Conservation (phyloP, 2,113 vertebrate genomes). For the Callionymus lyra region DNA sequence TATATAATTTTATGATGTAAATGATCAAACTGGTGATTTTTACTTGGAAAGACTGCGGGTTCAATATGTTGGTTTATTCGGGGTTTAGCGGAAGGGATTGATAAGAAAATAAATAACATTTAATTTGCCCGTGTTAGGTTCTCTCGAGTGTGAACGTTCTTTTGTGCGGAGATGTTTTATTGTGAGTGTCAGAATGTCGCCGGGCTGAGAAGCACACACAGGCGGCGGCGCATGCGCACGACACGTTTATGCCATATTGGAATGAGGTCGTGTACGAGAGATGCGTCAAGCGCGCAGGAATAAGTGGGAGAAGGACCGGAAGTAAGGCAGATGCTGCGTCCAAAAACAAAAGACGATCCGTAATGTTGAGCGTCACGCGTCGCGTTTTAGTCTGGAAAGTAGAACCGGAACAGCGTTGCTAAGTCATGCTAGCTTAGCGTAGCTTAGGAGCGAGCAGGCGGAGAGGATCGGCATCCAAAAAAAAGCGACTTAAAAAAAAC, state of each 20-base stretch:
- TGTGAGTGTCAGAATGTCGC: slow-evolving; percentile 54
- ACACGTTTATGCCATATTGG: slow-evolving; percentile 85
- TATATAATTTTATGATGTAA: too few species aligned
- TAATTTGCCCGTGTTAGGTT: not conserved
- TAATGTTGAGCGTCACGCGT: not conserved
- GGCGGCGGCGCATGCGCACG: slow-evolving; percentile 77
- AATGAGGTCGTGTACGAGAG: slow-evolving; percentile 81
- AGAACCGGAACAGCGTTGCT: not conserved
- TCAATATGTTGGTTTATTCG: too few species aligned
- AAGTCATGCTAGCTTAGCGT: not conserved
- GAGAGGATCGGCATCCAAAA: slow-evolving; percentile 72
- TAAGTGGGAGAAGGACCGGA: slow-evolving; percentile 5
- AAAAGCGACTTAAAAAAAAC: slow-evolving; percentile 76
- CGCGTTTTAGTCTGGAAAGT: slow-evolving; percentile 36
- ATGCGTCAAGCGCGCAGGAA: slow-evolving; percentile 22
- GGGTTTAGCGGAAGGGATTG: too few species aligned
- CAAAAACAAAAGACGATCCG: not conserved
- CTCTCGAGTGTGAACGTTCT: slow-evolving; percentile 10
- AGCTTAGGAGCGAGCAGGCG: slow-evolving; percentile 68
- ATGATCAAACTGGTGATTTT: too few species aligned
- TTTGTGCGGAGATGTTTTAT: slow-evolving; percentile 43
- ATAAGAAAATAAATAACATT: too few species aligned
- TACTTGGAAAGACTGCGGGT: too few species aligned
- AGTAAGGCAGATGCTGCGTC: not conserved
- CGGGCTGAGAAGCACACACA: slow-evolving; percentile 56